phyloP scores from a whole-genome alignment of 2,797 vertebrate species.

The Leptatherina wallacei region DNA sequence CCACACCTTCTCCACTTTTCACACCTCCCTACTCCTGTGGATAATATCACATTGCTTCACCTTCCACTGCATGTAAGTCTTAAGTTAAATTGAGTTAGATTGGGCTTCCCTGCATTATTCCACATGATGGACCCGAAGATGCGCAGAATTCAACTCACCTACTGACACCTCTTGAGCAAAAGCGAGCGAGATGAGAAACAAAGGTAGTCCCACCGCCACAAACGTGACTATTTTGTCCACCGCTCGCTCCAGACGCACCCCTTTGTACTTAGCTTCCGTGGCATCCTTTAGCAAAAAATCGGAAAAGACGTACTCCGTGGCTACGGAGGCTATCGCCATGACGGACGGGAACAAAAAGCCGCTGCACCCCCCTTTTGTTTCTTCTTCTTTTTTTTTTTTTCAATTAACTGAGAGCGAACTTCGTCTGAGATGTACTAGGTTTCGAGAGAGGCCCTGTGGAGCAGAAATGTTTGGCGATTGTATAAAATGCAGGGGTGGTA shows the following conservation, averaged over 20 bases:
- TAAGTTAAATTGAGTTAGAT: background rate
- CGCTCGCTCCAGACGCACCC: constrained; percentile 92
- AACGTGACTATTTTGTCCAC: constrained; percentile 93
- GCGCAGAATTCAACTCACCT: constrained; percentile 81
- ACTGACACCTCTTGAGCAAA: constrained; percentile 96
- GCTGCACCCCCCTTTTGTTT: background rate
- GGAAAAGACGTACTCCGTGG: constrained; percentile 95
- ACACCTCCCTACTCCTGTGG: constrained; percentile 15
- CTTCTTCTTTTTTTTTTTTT: background rate
- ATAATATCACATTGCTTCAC: background rate
- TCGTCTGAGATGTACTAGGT: background rate
- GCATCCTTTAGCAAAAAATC: constrained; percentile 95
- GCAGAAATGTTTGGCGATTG: background rate
- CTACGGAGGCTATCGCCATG: constrained; percentile 94
- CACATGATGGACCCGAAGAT: background rate
- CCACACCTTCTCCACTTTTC: constrained; percentile 51
- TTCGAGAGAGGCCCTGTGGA: accelerated
- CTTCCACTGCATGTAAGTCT: background rate
- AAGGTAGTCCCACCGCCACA: constrained; percentile 91
- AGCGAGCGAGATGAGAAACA: constrained; percentile 95
- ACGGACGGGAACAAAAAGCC: constrained; percentile 36
- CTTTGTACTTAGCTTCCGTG: constrained; percentile 89
- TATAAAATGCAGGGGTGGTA: background rate
- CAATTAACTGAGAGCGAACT: constrained; percentile 6
- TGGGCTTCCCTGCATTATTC: background rate